phyloP scores from a whole-genome alignment of 2,113 vertebrate genomes.

The Oxygymnocypris stewartii region DNA sequence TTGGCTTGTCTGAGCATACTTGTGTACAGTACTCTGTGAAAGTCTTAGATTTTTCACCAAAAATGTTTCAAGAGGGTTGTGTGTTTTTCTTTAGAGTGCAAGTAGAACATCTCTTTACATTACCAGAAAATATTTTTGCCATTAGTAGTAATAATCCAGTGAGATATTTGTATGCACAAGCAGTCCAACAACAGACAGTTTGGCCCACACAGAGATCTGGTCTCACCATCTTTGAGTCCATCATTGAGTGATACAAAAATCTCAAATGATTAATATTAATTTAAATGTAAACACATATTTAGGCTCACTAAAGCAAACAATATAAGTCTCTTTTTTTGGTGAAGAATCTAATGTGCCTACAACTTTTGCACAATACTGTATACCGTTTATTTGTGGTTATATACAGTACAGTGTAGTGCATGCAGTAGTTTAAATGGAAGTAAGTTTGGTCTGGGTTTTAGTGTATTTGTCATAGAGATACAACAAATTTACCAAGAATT shows the following conservation, averaged over 20 bases:
- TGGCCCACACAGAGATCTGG: neutral
- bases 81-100: neutral
- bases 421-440: neutral
- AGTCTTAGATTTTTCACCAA: neutral
- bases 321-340: neutral
- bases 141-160: neutral
- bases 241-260: neutral
- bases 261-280: neutral
- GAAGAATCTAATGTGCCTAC: neutral
- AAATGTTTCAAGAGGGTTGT: neutral
- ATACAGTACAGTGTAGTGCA: neutral
- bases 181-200: neutral
- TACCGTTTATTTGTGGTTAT: neutral
- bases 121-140: neutral
- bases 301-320: neutral
- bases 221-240: neutral
- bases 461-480: neutral
- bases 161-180: neutral
- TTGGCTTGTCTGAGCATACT: neutral
- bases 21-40: neutral
- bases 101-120: neutral
- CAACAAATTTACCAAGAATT: slow-evolving; percentile 83
- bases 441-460: neutral
- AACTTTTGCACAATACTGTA: neutral
- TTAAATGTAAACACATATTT: neutral